A percentile compares a stretch with the other conserved stretches of the same genome.
These are phyloP conservation scores for Ornithorhynchus anatinus DNA, from an alignment of 2,113 vertebrate genomes.

Conservation along the genomic window DNA sequence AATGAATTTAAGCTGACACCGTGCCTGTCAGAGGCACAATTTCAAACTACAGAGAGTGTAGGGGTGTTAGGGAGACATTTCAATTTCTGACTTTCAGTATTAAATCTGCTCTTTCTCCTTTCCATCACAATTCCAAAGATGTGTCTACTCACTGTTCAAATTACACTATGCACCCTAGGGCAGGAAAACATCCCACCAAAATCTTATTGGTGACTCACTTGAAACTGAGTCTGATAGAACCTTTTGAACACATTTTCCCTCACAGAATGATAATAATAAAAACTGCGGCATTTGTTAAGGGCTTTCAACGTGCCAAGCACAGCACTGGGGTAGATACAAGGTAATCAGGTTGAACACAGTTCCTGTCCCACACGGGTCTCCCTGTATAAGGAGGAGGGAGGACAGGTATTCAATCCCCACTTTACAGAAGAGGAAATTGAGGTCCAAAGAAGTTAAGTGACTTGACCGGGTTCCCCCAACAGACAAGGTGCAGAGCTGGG, in stretches of 20 bases:
- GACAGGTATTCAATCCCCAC: too few relatives aligned
- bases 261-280: too few relatives aligned
- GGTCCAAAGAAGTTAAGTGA: too few relatives aligned
- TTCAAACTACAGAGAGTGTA: neutral
- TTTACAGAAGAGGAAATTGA: too few relatives aligned
- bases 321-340: too few relatives aligned
- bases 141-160: neutral
- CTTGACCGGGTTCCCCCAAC: too few relatives aligned
- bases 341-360: too few relatives aligned
- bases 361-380: too few relatives aligned
- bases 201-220: neutral
- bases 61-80: neutral
- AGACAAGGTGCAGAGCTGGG: too few relatives aligned
- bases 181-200: neutral
- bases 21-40: conserved; percentile 9
- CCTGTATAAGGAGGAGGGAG: too few relatives aligned
- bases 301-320: too few relatives aligned
- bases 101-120: neutral
- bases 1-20: conserved; percentile 10
- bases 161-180: neutral
- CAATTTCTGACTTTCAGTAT: neutral
- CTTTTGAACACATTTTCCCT: neutral
- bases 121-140: neutral
- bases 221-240: neutral
- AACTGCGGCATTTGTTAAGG: too few relatives aligned